A percentile compares a stretch with the other conserved stretches of the same genome.
Conservation (phyloP, 2,113 vertebrate species). For the Rhadina sibilatrix region DNA sequence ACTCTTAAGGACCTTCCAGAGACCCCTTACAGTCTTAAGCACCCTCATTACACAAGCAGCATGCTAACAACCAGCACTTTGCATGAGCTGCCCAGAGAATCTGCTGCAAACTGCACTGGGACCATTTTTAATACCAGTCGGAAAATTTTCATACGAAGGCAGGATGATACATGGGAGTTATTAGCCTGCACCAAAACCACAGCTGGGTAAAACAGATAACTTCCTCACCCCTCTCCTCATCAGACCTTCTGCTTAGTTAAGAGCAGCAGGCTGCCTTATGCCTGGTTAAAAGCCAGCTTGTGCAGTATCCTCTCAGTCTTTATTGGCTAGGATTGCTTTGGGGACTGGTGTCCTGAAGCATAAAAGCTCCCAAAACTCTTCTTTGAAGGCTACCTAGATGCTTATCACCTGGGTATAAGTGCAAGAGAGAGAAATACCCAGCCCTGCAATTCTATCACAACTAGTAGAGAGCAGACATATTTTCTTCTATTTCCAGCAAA, state of each 20-base stretch:
- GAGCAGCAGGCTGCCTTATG: neutral
- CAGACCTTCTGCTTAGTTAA: constrained; percentile 9
- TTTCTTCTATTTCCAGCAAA: neutral
- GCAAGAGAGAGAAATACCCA: neutral
- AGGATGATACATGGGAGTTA: constrained; percentile 83
- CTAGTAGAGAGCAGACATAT: neutral
- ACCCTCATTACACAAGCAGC: constrained; percentile 83
- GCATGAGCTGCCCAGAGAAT: constrained; percentile 27
- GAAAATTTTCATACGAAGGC: constrained; percentile 69
- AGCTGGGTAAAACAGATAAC: constrained; percentile 79
- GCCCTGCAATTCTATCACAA: neutral
- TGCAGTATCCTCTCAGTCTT: neutral
- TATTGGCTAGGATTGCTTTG: neutral
- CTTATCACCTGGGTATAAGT: neutral
- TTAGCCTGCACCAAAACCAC: constrained; percentile 76
- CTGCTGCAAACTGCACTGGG: constrained; percentile 30
- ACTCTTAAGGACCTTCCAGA: constrained; percentile 76
- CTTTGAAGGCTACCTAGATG: neutral
- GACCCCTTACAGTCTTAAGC: constrained; percentile 80
- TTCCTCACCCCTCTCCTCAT: constrained; percentile 38
- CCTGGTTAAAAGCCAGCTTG: neutral
- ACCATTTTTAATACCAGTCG: constrained; percentile 73
- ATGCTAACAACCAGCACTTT: constrained; percentile 76
- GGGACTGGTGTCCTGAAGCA: neutral
- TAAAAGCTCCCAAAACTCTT: neutral